A percentile compares a stretch with the other conserved stretches of the same genome.
Conservation (phyloP, 2,888 invertebrate species). For the Tetrapedia diversipes region DNA sequence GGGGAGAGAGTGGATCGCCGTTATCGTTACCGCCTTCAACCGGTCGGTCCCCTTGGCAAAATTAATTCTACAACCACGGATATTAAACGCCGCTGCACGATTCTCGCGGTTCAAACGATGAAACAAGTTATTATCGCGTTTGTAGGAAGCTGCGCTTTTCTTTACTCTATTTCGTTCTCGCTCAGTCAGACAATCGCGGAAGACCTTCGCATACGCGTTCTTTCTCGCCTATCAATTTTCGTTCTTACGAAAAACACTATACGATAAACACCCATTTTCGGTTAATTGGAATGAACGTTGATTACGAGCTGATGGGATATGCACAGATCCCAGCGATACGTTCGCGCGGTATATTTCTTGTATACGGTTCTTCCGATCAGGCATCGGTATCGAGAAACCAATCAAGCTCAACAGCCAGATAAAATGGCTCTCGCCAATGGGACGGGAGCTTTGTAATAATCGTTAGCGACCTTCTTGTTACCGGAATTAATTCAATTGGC, state of each 20-base stretch:
- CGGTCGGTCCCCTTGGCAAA: constrained; percentile 4
- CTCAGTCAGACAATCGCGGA: no score
- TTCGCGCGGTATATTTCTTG: background rate
- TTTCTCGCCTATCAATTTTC: no score
- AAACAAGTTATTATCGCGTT: constrained; percentile 9
- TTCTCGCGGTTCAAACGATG: background rate
- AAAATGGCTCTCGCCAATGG: constrained; percentile 23
- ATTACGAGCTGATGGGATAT: background rate
- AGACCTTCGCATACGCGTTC: no score
- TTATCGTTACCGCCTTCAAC: constrained; percentile 23
- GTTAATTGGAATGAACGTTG: background rate
- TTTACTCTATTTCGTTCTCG: no score
- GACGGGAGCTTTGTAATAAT: constrained; percentile 60
- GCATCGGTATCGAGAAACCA: constrained; percentile 23
- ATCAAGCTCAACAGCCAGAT: constrained; percentile 32
- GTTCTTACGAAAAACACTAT: no score
- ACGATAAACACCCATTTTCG: background rate
- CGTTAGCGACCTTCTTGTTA: constrained; percentile 72
- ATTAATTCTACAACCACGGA: constrained; percentile 31
- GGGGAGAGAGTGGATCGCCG: constrained; percentile 13
- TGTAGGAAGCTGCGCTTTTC: background rate
- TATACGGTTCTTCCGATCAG: background rate
- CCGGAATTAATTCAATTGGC: constrained; percentile 73
- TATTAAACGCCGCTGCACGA: constrained; percentile 7
- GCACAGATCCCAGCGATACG: background rate